Conservation (phyloP, 2,888 invertebrate species). For the Agonopterix subpropinquella region DNA sequence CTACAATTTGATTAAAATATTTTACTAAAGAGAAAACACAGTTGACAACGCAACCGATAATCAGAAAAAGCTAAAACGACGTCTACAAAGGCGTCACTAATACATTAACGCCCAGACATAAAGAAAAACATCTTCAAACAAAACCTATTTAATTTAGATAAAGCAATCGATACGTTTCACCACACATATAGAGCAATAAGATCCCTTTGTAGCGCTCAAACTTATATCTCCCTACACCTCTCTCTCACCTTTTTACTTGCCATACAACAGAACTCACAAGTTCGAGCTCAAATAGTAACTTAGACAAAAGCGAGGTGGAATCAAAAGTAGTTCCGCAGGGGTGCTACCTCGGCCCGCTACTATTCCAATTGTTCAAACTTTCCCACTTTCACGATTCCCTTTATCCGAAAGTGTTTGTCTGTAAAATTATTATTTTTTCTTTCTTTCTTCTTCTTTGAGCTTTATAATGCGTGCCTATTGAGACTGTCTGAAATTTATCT, state of each 20-base stretch:
- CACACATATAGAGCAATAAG: constrained; percentile 18
- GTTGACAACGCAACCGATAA: no score
- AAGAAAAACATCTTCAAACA: background rate
- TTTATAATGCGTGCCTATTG: constrained; percentile 45
- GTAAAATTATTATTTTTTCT: constrained; percentile 60
- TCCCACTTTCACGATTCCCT: constrained; percentile 65
- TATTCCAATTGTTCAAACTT: constrained; percentile 63
- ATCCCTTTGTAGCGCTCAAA: constrained; percentile 34
- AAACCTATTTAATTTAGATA: constrained; percentile 36
- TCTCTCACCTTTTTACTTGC: constrained; percentile 26
- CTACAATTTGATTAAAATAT: no score
- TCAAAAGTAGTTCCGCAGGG: constrained; percentile 55
- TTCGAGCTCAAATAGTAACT: constrained; percentile 59
- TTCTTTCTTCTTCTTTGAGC: constrained; percentile 37
- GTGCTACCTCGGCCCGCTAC: constrained; percentile 52
- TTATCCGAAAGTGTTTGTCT: constrained; percentile 60
- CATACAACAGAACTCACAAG: constrained; percentile 48
- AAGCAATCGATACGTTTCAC: constrained; percentile 28
- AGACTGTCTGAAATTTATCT: constrained; percentile 13
- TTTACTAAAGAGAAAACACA: no score
- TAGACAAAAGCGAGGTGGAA: constrained; percentile 64
- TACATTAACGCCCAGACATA: no score
- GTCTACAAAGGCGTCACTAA: no score
- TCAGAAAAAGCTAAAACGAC: no score
- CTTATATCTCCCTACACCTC: constrained; percentile 42